phyloP scores from a whole-genome alignment of 1,140 invertebrate species.

The Cryptotermes secundus region DNA sequence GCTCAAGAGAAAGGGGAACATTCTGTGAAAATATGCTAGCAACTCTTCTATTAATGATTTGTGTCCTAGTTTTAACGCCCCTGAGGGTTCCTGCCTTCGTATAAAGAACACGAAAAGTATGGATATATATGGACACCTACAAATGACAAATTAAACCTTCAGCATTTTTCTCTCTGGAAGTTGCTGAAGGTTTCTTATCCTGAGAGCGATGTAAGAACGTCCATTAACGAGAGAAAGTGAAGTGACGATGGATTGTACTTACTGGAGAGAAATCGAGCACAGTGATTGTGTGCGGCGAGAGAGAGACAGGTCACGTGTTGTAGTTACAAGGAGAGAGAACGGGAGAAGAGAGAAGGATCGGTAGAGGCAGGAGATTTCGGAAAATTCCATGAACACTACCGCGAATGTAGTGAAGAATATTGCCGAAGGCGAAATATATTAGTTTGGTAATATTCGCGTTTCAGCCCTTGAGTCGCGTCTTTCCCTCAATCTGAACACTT shows the following conservation, averaged over 20 bases:
- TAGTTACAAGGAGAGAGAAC: not conserved
- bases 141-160: not conserved
- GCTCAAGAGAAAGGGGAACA: too few relatives aligned
- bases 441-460: not conserved
- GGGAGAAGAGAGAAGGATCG: not conserved
- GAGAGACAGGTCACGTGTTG: not conserved
- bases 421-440: not conserved
- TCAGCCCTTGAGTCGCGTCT: too few relatives aligned
- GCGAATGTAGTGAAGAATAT: not conserved
- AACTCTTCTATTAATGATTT: too few relatives aligned
- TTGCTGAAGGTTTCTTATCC: conserved; percentile 1
- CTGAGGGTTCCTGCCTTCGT: too few relatives aligned
- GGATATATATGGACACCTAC: not conserved
- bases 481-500: not conserved
- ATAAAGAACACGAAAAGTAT: not conserved
- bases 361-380: not conserved
- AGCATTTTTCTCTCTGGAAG: not conserved
- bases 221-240: not conserved
- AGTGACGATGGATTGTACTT: not conserved
- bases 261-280: not conserved
- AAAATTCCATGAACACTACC: not conserved
- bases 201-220: not conserved
- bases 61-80: too few relatives aligned
- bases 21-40: too few relatives aligned
- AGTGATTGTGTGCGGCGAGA: not conserved